Evolutionary conservation across 2,888 invertebrate genomes (phyloP), one percentile per base, ranked within the genome.

Genomic region (Zygaena filipendulae): DNA sequence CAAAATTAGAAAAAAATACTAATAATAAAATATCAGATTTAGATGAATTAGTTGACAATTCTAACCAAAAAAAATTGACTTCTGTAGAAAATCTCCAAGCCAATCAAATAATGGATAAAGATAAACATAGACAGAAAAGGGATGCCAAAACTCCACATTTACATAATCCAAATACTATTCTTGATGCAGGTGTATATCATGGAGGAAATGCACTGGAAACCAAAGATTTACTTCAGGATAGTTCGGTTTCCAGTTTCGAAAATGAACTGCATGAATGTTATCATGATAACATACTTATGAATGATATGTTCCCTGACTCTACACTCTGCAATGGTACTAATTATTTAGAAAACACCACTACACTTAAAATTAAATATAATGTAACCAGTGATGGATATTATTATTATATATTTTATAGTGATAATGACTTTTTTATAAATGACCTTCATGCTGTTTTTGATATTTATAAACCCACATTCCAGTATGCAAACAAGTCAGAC

Each of bases 341-440:
- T 43, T 88, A 87, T 46, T 77, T 91, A 40, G 85, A 90, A 46
- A 82, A 81, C 32, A 85, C 85, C 4, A 84, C 85, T 13, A 87
- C 87, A 39, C 55, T 72, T 5, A 77, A 72, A 57, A 86, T 90
- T 1, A 83, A 82, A 32, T 91, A 92, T 47, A 84, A 90, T 40
- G 87, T 92, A 12, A 72, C 82, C 19, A 79, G 84, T 27, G 88
- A 91, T 54, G 92, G 92, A 4, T 92, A 92, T 66, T 93, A 92
- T 59, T 93, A 93, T 66, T 93, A 92, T 48, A 91, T 93, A 43
- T 92, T 93, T 66, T 92, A 92, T 53, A 92, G 91, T 47, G 91
- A 93, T 57, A 92, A 92, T 67, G 92, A 91, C 58, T 74, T 87
- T 43, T 86, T 88, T 6, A 83, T 81, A 25, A 93, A 92, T 63